Percentiles rank a stretch among this genome's conserved stretches.
Evolutionary conservation across 92 coral and sea anemone species (phyloP).

Genomic region (Heteractis magnifica): DNA sequence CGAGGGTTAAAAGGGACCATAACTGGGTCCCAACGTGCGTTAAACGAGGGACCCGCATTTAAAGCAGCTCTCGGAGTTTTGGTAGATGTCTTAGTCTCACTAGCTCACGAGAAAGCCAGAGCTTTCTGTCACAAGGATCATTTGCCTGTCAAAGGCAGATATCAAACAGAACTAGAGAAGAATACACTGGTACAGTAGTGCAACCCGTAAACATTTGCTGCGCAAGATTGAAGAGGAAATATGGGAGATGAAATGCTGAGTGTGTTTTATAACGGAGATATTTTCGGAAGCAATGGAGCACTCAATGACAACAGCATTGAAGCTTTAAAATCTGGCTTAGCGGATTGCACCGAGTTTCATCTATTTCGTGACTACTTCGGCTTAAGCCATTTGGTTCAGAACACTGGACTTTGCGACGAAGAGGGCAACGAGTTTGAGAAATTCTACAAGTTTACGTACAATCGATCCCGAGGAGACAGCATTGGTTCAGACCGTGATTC

Average conservation of each 20-base stretch:
- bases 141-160: constrained; percentile 12
- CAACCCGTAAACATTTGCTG: constrained; percentile 24
- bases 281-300: constrained; percentile 75
- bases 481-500: constrained; percentile 91
- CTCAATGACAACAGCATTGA: constrained; percentile 70
- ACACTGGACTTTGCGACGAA: constrained; percentile 64
- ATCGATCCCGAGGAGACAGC: constrained; percentile 91
- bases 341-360: constrained; percentile 89
- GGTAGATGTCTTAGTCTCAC: constrained; percentile 18
- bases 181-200: constrained; percentile 12
- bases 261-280: constrained; percentile 90
- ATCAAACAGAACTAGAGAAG: neutral
- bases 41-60: constrained; percentile 32
- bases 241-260: constrained; percentile 99
- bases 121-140: neutral
- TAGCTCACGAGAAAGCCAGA: constrained; percentile 5
- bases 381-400: constrained; percentile 88
- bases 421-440: constrained; percentile 56
- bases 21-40: constrained; percentile 43
- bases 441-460: constrained; percentile 82
- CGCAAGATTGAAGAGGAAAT: constrained; percentile 22
- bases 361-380: constrained; percentile 98
- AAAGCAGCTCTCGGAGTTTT: constrained; percentile 23
- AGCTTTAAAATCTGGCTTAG: constrained; percentile 66
- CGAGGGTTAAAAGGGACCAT: constrained; percentile 42